Conservation (phyloP, 1,140 invertebrate genomes). For the Drosophila varians region DNA sequence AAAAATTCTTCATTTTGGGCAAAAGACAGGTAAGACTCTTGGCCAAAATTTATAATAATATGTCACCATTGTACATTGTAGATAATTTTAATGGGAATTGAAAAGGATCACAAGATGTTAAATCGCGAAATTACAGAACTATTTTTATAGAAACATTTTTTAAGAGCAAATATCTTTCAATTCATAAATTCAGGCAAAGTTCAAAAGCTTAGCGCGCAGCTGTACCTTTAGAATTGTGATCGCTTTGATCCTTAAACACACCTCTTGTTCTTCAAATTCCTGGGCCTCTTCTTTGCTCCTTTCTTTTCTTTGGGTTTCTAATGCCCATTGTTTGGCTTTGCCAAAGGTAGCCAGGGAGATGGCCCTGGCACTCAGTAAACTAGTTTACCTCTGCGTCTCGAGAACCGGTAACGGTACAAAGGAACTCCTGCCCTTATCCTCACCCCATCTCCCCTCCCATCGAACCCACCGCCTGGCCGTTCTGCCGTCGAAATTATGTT, state of each 20-base stretch:
- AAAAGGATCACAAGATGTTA: too few relatives aligned
- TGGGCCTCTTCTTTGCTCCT: not conserved
- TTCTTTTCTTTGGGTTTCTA: constrained; percentile 36
- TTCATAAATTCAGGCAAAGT: constrained; percentile 16
- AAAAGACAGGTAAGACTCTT: too few relatives aligned
- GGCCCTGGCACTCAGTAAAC: constrained; percentile 57
- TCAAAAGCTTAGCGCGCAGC: constrained; percentile 28
- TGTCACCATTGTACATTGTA: too few relatives aligned
- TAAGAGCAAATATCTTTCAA: too few relatives aligned
- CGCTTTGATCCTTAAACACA: constrained; percentile 32
- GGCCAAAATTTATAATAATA: too few relatives aligned
- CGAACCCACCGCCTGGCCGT: not conserved
- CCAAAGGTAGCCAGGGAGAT: constrained; percentile 30
- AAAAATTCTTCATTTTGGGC: too few relatives aligned
- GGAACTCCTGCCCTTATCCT: constrained; percentile 11
- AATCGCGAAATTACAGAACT: too few relatives aligned
- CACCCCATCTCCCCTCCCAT: not conserved
- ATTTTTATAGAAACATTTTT: too few relatives aligned
- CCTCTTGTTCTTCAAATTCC: constrained; percentile 1
- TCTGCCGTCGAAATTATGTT: constrained; percentile 62
- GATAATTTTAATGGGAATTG: too few relatives aligned
- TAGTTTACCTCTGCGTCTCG: constrained; percentile 72
- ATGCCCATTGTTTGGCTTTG: constrained; percentile 68
- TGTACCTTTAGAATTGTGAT: constrained; percentile 35
- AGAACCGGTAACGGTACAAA: constrained; percentile 73